phyloP scores from a whole-genome alignment of 2,113 vertebrate genomes.

The Cololabis saira region DNA sequence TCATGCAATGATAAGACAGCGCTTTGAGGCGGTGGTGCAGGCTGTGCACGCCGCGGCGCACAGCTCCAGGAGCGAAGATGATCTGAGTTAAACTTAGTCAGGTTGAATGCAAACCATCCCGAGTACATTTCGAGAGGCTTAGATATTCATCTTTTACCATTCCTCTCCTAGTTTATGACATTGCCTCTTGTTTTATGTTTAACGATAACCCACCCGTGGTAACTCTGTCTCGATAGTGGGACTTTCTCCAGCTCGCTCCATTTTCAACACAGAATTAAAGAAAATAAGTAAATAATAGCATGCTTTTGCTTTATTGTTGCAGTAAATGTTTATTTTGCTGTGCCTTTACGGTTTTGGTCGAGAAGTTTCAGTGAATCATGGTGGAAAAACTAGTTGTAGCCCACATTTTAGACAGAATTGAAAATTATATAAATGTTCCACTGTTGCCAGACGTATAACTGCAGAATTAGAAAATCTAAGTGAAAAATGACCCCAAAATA shows the following conservation, averaged over 20 bases:
- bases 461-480: background rate
- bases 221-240: slow-evolving; percentile 24
- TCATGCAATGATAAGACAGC: background rate
- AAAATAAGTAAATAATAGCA: background rate
- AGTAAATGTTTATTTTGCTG: background rate
- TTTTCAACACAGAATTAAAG: slow-evolving; percentile 44
- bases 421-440: too few relatives aligned
- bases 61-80: background rate
- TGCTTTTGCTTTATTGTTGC: background rate
- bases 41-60: slow-evolving; percentile 4
- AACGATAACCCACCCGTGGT: slow-evolving; percentile 6
- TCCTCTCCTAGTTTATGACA: too few relatives aligned
- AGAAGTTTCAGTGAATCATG: background rate
- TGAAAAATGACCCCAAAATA: too few relatives aligned
- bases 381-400: background rate
- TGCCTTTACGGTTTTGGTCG: background rate
- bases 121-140: background rate
- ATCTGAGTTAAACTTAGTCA: slow-evolving; percentile 30
- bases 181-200: too few relatives aligned
- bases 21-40: background rate
- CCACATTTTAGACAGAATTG: too few relatives aligned
- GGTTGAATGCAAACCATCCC: slow-evolving; percentile 1
- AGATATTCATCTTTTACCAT: background rate
- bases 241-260: slow-evolving; percentile 49
- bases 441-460: too few relatives aligned